phyloP scores from a whole-genome alignment of 2,888 invertebrate genomes.

The Watsonalla binaria region DNA sequence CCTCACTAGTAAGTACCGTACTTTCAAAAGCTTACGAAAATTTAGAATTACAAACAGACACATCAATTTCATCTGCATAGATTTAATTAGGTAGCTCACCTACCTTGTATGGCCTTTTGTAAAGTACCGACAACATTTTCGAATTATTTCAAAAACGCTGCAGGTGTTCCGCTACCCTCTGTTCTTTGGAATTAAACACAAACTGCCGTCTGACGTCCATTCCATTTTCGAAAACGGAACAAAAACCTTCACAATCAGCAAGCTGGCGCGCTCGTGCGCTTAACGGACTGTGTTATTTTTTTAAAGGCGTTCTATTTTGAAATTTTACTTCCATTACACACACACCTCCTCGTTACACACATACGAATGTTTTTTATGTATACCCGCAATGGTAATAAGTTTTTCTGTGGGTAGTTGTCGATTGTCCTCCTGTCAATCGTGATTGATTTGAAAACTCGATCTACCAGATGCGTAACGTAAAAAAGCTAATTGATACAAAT shows the following conservation, averaged over 20 bases:
- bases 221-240: constrained; percentile 52
- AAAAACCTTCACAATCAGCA: constrained; percentile 53
- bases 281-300: constrained; percentile 15
- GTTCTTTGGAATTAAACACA: constrained; percentile 35
- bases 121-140: neutral
- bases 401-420: constrained; percentile 22
- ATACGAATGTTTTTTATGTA: constrained; percentile 18
- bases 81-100: too few relatives aligned
- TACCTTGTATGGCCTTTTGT: too few relatives aligned
- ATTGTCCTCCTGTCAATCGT: constrained; percentile 10
- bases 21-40: too few relatives aligned
- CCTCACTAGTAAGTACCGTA: too few relatives aligned
- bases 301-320: constrained; percentile 34
- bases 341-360: constrained; percentile 24
- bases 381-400: constrained; percentile 14
- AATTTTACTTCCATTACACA: constrained; percentile 29
- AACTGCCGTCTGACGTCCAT: constrained; percentile 27
- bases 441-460: constrained; percentile 24
- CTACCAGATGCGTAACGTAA: constrained; percentile 31
- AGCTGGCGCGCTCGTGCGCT: constrained; percentile 59
- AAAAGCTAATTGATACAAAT: constrained; percentile 26
- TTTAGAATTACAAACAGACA: too few relatives aligned
- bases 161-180: constrained; percentile 45
- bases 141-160: constrained; percentile 18
- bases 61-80: too few relatives aligned